A percentile compares a stretch with the other conserved stretches of the same genome.
phyloP scores from a whole-genome alignment of 2,888 invertebrate species.

The Heliconius aoede region DNA sequence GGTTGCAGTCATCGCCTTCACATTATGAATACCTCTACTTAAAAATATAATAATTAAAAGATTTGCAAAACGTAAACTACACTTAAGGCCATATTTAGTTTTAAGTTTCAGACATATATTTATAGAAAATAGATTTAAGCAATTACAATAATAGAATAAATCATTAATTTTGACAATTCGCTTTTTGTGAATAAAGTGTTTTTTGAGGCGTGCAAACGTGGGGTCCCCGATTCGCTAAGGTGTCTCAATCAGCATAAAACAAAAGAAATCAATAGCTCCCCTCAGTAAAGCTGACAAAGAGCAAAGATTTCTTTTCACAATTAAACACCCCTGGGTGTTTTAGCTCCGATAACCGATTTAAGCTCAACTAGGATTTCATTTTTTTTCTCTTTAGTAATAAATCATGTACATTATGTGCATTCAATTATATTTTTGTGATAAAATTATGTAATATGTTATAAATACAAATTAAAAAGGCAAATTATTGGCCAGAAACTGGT shows the following conservation, averaged over 20 bases:
- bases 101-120: background rate
- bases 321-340: constrained; percentile 79
- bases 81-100: background rate
- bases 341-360: constrained; percentile 72
- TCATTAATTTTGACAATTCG: constrained; percentile 53
- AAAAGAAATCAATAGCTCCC: constrained; percentile 83
- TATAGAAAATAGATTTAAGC: background rate
- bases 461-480: no score
- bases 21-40: background rate
- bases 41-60: background rate
- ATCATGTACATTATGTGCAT: background rate
- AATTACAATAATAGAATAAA: constrained; percentile 18
- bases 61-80: background rate
- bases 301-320: constrained; percentile 84
- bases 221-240: constrained; percentile 75
- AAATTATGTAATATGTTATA: no score
- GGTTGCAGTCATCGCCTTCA: constrained; percentile 26
- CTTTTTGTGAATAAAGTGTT: constrained; percentile 75
- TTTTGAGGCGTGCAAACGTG: constrained; percentile 71
- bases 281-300: constrained; percentile 78
- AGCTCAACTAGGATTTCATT: constrained; percentile 60
- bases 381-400: constrained; percentile 38
- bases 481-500: no score
- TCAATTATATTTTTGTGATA: no score
- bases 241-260: constrained; percentile 85